Percentiles rank a stretch among this genome's conserved stretches.
Conservation (phyloP, 2,888 invertebrate species). For the Mellilla xanthometata region DNA sequence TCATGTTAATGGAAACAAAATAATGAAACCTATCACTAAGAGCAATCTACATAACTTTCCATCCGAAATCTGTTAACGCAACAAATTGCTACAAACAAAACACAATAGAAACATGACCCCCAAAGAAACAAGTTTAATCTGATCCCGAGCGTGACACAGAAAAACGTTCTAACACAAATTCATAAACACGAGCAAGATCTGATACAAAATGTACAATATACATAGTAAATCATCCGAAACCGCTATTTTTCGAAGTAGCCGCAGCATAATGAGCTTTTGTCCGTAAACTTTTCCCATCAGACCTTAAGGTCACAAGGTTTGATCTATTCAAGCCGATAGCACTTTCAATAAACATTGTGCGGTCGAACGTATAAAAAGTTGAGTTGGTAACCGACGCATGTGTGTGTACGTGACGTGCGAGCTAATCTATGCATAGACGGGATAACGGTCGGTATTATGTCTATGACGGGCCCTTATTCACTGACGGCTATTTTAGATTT, state of each 20-base stretch:
- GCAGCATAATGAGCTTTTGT: slow-evolving; percentile 35
- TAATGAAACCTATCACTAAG: background rate
- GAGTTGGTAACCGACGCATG: slow-evolving; percentile 61
- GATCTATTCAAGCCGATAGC: slow-evolving; percentile 64
- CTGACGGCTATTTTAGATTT: slow-evolving; percentile 35
- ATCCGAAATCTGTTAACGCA: slow-evolving; percentile 3
- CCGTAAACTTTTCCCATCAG: slow-evolving; percentile 32
- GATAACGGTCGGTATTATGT: slow-evolving; percentile 46
- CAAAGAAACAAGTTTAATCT: slow-evolving; percentile 6
- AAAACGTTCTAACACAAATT: slow-evolving; percentile 6
- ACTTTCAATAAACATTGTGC: slow-evolving; percentile 75
- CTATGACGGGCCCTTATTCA: slow-evolving; percentile 39
- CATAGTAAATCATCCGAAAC: slow-evolving; percentile 27
- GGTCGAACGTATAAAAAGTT: slow-evolving; percentile 68
- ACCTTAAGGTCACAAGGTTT: slow-evolving; percentile 44
- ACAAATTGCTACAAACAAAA: slow-evolving; percentile 6
- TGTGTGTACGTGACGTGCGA: slow-evolving; percentile 60
- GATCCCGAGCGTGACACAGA: slow-evolving; percentile 6
- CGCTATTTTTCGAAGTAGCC: slow-evolving; percentile 32
- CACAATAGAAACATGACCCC: slow-evolving; percentile 12
- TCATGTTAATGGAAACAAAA: background rate
- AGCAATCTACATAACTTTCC: slow-evolving; percentile 2
- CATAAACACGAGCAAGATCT: slow-evolving; percentile 14
- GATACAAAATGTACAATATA: slow-evolving; percentile 17
- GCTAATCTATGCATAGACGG: slow-evolving; percentile 57